phyloP scores from a whole-genome alignment of 2,888 invertebrate genomes.

The Coremacera marginata region DNA sequence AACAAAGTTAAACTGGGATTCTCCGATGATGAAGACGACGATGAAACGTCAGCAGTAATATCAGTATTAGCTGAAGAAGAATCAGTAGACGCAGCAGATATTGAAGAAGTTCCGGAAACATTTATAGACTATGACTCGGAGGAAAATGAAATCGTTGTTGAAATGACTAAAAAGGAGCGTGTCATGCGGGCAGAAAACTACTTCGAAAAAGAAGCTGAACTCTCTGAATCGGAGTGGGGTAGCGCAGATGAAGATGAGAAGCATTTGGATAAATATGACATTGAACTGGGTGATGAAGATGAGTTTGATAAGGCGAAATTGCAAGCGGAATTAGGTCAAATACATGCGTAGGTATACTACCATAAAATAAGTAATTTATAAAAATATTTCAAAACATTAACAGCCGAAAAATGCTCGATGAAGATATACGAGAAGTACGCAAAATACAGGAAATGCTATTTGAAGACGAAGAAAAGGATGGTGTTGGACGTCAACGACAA shows the following conservation, averaged over 20 bases:
- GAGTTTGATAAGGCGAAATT: slow-evolving; percentile 84
- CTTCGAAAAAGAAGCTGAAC: slow-evolving; percentile 90
- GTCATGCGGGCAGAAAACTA: slow-evolving; percentile 76
- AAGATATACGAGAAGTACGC: slow-evolving; percentile 88
- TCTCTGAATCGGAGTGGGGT: slow-evolving; percentile 91
- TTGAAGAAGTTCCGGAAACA: slow-evolving; percentile 66
- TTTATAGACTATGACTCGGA: slow-evolving; percentile 85
- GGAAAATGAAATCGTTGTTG: slow-evolving; percentile 79
- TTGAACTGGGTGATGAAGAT: slow-evolving; percentile 88
- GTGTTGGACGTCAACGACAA: slow-evolving; percentile 80
- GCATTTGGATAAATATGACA: slow-evolving; percentile 82
- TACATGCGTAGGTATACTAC: slow-evolving; percentile 80
- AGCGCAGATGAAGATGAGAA: slow-evolving; percentile 91
- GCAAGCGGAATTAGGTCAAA: slow-evolving; percentile 82
- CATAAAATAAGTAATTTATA: neutral
- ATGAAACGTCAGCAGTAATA: slow-evolving; percentile 35
- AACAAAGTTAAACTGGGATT: slow-evolving; percentile 66
- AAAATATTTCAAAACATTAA: slow-evolving; percentile 1
- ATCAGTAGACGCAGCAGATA: slow-evolving; percentile 59
- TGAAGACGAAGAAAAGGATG: slow-evolving; percentile 89
- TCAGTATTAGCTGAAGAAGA: slow-evolving; percentile 28
- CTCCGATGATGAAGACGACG: slow-evolving; percentile 64
- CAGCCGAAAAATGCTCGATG: slow-evolving; percentile 85
- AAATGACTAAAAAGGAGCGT: slow-evolving; percentile 64
- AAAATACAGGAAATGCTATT: slow-evolving; percentile 87